These are phyloP conservation scores for Rhinoptilus africanus DNA, from an alignment of 2,113 vertebrate species.

Conservation along the genomic window DNA sequence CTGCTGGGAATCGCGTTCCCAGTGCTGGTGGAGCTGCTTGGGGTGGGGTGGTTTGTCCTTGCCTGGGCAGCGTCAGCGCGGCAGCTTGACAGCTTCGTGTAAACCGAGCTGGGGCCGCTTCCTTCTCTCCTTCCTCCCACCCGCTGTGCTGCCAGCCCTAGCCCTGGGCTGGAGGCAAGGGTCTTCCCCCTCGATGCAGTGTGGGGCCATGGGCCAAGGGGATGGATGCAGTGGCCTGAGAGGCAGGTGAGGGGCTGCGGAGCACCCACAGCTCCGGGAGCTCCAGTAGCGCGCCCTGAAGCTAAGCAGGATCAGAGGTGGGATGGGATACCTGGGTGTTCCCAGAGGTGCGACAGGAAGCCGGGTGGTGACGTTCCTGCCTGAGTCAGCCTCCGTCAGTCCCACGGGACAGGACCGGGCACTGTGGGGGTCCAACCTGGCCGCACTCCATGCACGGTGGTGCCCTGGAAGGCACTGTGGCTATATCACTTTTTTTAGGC, in stretches of 20 bases:
- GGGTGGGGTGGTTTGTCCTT: neutral
- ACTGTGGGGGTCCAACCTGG: neutral
- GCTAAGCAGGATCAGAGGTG: neutral
- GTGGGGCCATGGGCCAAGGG: neutral
- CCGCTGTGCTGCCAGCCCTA: neutral
- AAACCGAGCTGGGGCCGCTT: conserved; percentile 19
- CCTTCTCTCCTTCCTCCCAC: neutral
- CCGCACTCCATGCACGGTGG: accelerated
- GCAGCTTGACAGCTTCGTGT: conserved; percentile 39
- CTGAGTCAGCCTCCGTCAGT: neutral
- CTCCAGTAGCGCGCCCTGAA: accelerated
- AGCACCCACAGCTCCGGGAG: neutral
- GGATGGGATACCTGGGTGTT: neutral
- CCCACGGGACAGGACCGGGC: neutral
- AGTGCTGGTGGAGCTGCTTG: neutral
- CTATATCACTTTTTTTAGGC: accelerated
- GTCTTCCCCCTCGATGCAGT: neutral
- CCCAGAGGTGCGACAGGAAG: conserved; percentile 19
- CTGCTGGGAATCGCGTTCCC: neutral
- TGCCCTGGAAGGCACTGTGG: neutral
- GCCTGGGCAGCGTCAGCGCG: conserved; percentile 44
- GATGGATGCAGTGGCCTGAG: accelerated
- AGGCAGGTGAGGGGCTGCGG: neutral
- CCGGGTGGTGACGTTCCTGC: neutral
- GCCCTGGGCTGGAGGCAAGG: neutral